Conservation (phyloP, 2,113 vertebrate genomes). For the Rhynchomys soricoides region DNA sequence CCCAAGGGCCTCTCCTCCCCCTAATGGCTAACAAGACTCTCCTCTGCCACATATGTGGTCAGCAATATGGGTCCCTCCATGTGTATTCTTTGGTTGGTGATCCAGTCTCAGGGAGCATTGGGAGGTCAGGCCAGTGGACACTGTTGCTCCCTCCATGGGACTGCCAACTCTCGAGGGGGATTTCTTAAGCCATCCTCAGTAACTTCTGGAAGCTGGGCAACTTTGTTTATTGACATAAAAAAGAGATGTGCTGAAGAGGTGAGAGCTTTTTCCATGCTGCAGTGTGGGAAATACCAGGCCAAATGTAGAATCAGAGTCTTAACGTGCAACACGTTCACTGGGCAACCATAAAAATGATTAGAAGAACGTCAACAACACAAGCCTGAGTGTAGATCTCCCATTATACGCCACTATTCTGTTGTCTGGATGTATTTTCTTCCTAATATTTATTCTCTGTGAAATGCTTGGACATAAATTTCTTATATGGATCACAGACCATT, state of each 20-base stretch:
- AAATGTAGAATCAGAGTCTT: not conserved
- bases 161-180: not conserved
- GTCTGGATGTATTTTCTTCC: slow-evolving; percentile 57
- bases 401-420: not conserved
- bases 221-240: not conserved
- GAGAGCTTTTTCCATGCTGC: not conserved
- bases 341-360: not conserved
- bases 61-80: too few relatives aligned
- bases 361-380: not conserved
- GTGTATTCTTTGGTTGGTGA: too few relatives aligned
- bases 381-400: not conserved
- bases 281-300: not conserved
- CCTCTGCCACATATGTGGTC: too few relatives aligned
- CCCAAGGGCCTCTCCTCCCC: too few relatives aligned
- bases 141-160: too few relatives aligned
- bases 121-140: too few relatives aligned
- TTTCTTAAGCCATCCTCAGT: not conserved
- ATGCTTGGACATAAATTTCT: slow-evolving; percentile 68
- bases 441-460: slow-evolving; percentile 66
- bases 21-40: too few relatives aligned
- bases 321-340: not conserved
- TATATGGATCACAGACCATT: slow-evolving; percentile 79
- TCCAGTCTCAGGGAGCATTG: too few relatives aligned
- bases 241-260: not conserved
- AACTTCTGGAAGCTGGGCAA: not conserved